Percentiles rank a stretch among this genome's conserved stretches.
Evolutionary conservation across 2,888 invertebrate species (phyloP).

Genomic region (Pristionchus exspectatus): DNA sequence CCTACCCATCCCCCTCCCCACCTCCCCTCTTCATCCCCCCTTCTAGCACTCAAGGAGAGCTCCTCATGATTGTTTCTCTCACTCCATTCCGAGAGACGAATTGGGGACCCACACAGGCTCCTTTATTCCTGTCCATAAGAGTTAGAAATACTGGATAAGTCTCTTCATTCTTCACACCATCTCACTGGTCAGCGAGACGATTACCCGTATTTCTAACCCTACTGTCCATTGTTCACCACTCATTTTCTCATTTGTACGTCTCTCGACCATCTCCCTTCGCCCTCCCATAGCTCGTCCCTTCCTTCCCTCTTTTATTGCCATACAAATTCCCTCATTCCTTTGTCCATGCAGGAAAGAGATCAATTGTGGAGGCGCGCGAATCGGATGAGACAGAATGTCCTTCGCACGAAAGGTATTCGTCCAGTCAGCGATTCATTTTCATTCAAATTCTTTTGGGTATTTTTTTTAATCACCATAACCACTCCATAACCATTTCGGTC

Average conservation of each 20-base stretch:
- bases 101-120: not conserved
- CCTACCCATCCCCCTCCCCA: conserved; percentile 41
- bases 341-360: not conserved
- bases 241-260: not conserved
- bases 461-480: no score
- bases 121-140: not conserved
- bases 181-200: no score
- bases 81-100: not conserved
- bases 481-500: no score
- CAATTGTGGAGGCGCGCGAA: not conserved
- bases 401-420: conserved; percentile 8
- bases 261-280: not conserved
- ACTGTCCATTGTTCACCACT: not conserved
- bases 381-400: not conserved
- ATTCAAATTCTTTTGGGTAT: no score
- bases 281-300: not conserved
- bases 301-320: conserved; percentile 5
- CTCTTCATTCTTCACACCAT: not conserved
- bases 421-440: no score
- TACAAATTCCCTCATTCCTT: not conserved
- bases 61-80: conserved; percentile 14
- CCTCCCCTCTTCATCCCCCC: conserved; percentile 54
- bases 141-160: no score
- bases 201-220: no score
- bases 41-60: not conserved